Percentiles rank a stretch among this genome's conserved stretches.
These are phyloP conservation scores for Atopsyche davidsoni DNA, from an alignment of 1,140 invertebrate genomes.

Conservation along the genomic window DNA sequence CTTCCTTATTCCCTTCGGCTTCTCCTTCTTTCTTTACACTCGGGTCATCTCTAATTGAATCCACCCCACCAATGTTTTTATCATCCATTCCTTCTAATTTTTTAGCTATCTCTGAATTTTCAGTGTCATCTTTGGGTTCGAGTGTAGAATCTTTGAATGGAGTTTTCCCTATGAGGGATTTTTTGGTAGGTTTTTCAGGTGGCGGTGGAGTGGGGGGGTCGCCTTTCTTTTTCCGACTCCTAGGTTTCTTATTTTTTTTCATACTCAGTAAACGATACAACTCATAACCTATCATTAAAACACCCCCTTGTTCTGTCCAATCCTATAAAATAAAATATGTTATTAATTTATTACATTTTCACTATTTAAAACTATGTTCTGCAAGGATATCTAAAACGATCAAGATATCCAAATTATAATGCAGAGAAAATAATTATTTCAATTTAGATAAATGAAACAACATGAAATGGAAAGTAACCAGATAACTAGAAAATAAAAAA, in stretches of 20 bases:
- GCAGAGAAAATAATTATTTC: no score
- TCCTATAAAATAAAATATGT: slow-evolving; percentile 49
- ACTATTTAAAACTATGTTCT: no score
- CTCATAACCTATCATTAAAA: slow-evolving; percentile 96
- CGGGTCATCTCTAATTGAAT: background rate
- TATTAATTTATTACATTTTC: no score
- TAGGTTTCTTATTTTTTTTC: slow-evolving; percentile 61
- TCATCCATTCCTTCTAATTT: background rate
- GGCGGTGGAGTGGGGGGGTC: slow-evolving; percentile 19
- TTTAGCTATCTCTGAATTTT: slow-evolving; percentile 12
- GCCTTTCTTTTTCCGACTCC: slow-evolving; percentile 48
- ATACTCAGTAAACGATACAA: slow-evolving; percentile 85
- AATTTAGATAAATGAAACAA: no score
- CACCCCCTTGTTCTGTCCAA: slow-evolving; percentile 85
- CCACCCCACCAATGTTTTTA: slow-evolving; percentile 5
- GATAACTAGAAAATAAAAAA: no score
- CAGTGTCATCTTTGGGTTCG: background rate
- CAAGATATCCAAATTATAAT: no score
- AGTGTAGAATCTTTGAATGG: no score
- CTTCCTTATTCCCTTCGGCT: slow-evolving; percentile 33
- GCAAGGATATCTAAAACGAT: no score
- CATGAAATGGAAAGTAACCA: no score
- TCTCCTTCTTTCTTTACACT: slow-evolving; percentile 36
- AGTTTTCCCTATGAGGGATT: background rate
- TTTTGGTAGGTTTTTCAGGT: slow-evolving; percentile 7